Evolutionary conservation across 1,140 invertebrate species (phyloP).

Genomic region (Psix sp.): DNA sequence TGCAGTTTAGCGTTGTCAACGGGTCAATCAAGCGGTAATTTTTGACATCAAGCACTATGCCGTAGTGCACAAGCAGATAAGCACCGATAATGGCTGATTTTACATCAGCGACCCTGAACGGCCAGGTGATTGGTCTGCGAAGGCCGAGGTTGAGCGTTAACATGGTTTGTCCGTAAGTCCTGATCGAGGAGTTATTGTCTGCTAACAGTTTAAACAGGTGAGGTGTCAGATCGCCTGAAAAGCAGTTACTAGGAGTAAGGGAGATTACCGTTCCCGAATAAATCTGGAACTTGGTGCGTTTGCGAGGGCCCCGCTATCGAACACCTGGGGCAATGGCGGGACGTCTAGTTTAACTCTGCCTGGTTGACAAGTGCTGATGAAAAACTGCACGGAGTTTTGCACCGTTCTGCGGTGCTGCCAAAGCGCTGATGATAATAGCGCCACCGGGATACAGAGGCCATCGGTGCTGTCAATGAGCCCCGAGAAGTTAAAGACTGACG

Average conservation of each 20-base stretch:
- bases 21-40: slow-evolving; percentile 24
- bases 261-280: slow-evolving; percentile 2
- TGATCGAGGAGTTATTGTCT: background rate
- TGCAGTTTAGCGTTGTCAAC: too few relatives aligned
- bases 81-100: slow-evolving; percentile 66
- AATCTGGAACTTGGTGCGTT: background rate
- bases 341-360: background rate
- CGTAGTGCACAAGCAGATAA: slow-evolving; percentile 65
- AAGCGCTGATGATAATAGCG: slow-evolving; percentile 1
- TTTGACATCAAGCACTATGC: slow-evolving; percentile 63
- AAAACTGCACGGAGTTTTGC: background rate
- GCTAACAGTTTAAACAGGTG: background rate
- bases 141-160: background rate
- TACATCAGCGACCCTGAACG: background rate
- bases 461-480: background rate
- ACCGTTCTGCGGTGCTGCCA: background rate
- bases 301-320: background rate
- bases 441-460: background rate
- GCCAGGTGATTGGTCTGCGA: background rate
- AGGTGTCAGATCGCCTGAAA: background rate
- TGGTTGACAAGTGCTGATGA: background rate
- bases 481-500: background rate
- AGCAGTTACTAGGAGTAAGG: background rate
- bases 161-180: background rate
- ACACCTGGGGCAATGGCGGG: background rate